phyloP scores from a whole-genome alignment of 2,113 vertebrate species.

The Chaetops frenatus region DNA sequence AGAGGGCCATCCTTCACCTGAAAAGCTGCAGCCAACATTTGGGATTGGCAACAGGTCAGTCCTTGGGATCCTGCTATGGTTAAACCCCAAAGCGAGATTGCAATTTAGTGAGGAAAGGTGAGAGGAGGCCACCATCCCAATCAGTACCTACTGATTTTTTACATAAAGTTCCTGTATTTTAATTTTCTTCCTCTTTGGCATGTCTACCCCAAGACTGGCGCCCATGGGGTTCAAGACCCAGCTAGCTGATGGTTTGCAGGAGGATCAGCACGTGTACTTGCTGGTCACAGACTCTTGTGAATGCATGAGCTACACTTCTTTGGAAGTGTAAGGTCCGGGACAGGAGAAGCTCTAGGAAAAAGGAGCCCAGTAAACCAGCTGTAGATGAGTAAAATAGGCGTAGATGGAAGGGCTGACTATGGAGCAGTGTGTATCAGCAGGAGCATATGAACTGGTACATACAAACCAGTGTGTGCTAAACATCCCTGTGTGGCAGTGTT shows the following conservation, averaged over 20 bases:
- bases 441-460: fast-evolving
- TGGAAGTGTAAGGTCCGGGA: not conserved
- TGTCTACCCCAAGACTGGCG: not conserved
- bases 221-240: not conserved
- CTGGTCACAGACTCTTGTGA: not conserved
- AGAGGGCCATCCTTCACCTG: not conserved
- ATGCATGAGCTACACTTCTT: not conserved
- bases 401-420: not conserved
- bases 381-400: not conserved
- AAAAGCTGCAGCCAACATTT: not conserved
- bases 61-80: not conserved
- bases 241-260: not conserved
- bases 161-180: not conserved
- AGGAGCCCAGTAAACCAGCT: not conserved
- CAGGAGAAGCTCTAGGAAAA: not conserved
- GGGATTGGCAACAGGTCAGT: not conserved
- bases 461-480: not conserved
- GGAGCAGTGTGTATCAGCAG: not conserved
- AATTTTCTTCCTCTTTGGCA: not conserved
- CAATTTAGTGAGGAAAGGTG: not conserved
- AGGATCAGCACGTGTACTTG: not conserved
- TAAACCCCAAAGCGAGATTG: not conserved
- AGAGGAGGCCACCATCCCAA: not conserved
- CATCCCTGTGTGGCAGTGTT: not conserved
- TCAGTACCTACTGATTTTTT: not conserved